Base-by-base conservation (phyloP, 1,140 invertebrate species). In the Seison nebaliae region DNA sequence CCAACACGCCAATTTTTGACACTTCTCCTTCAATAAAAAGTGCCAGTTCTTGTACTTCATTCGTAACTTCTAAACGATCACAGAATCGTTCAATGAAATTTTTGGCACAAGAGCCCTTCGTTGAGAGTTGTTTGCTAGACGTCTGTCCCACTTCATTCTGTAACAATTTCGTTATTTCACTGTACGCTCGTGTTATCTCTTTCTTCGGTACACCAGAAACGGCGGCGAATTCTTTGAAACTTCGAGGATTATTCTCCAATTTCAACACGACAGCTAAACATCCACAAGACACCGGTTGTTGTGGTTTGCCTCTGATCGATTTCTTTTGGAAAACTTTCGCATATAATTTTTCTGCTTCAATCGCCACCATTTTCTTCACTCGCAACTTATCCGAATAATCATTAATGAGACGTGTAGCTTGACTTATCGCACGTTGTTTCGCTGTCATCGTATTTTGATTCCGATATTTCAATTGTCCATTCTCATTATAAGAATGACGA, bases 101-200 rank as follows among this genome's bases (percentile, higher is more conserved):
- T 28, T 9, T 38, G 5, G 29, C 30, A 34, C 24, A 33, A 11
- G 34, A 22, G 19, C 29, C 30, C 3, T 21, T 21, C 4, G 31
- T 18, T 8, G 31, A 34, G 9, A 23, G 12, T 19, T 28, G 21
- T 15, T 29, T 28, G 9, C 23, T 28, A 28, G 22, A 16, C 12
- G 34, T 30, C 12, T 28, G 17, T n/a, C 26, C 29, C 15, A 96
- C 46, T 69, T 66, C 50, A 93, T 59, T 1, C 76, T 26, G 28
- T 14, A 42, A 15, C 7, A 22, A 77, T 51, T 81, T 80, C 4
- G 86, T 53, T 48, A 93, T 93, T 19, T 88, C 50, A 51, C 88
- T 91, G 50, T 91, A 93, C 51, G 80, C 84, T 46, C 86, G 60
- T 2, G 91, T 91, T 48, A 98, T 98, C 64, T 98, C 91, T 53